These are phyloP conservation scores for Zoanthus sansibaricus DNA, from an alignment of 92 coral and sea anemone genomes.

Conservation along the genomic window DNA sequence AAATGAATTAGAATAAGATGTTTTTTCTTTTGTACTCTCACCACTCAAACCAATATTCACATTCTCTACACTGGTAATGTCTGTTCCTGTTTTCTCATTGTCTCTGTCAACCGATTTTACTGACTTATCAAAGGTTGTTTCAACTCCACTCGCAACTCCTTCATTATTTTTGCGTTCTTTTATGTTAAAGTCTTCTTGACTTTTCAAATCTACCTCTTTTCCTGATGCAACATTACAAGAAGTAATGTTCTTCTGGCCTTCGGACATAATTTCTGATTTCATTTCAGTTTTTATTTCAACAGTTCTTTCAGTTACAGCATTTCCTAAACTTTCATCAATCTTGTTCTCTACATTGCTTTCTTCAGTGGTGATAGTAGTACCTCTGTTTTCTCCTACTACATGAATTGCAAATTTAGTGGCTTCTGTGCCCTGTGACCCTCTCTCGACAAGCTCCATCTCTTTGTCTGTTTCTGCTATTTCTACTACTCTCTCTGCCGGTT, in stretches of 20 bases:
- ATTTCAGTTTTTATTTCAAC: not conserved
- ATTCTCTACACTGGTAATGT: not conserved
- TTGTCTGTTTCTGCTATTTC: not conserved
- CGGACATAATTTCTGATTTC: not conserved
- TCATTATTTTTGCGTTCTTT: not conserved
- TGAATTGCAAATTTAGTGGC: not conserved
- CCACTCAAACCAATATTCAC: not conserved
- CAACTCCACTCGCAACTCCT: not conserved
- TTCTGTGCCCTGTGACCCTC: not conserved
- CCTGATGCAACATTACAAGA: not conserved
- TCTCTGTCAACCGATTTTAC: not conserved
- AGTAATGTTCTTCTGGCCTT: not conserved
- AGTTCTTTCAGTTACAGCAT: not conserved
- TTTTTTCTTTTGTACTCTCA: not conserved
- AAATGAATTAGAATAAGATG: not conserved
- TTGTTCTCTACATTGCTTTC: not conserved
- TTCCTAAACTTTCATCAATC: not conserved
- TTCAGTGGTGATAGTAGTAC: not conserved
- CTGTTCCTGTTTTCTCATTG: not conserved
- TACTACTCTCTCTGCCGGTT: not conserved
- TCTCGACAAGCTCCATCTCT: not conserved
- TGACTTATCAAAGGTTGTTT: conserved; percentile 5
- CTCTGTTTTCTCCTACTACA: not conserved
- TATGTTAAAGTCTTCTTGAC: not conserved
- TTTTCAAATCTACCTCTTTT: conserved; percentile 6